Percentiles rank a stretch among this genome's conserved stretches.
These are phyloP conservation scores for Cyclophora albipunctata DNA, from an alignment of 2,888 invertebrate genomes.

Conservation along the genomic window DNA sequence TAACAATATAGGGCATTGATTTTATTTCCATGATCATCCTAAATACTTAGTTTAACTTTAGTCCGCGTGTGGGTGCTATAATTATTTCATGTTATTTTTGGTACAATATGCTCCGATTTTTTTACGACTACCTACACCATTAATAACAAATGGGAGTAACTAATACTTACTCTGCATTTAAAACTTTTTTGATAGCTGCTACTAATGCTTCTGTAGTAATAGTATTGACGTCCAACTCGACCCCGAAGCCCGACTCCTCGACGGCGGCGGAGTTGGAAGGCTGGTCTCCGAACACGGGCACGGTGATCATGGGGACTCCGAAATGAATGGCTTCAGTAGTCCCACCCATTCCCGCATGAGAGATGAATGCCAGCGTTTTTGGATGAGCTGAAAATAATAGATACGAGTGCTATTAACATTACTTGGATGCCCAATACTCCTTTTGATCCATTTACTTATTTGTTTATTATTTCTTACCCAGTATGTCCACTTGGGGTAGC, in stretches of 20 bases:
- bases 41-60: too few species aligned
- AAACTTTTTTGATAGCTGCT: constrained; percentile 69
- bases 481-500: constrained; percentile 83
- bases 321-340: constrained; percentile 76
- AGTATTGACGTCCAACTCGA: constrained; percentile 54
- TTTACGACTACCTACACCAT: too few species aligned
- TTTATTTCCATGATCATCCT: too few species aligned
- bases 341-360: constrained; percentile 77
- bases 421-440: too few species aligned
- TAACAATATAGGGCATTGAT: too few species aligned
- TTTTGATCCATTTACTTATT: too few species aligned
- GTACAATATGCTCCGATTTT: too few species aligned
- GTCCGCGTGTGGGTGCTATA: too few species aligned
- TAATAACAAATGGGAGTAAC: too few species aligned
- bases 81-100: too few species aligned
- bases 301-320: constrained; percentile 75
- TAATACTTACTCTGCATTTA: constrained; percentile 68
- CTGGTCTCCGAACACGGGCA: constrained; percentile 78
- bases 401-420: neutral
- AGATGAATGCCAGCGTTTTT: constrained; percentile 74
- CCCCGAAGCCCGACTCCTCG: constrained; percentile 73
- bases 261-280: constrained; percentile 73
- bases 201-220: constrained; percentile 67
- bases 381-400: constrained; percentile 65
- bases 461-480: constrained; percentile 62